Conservation (phyloP, 2,797 vertebrate species). For the Sebastes ruberrimus region DNA sequence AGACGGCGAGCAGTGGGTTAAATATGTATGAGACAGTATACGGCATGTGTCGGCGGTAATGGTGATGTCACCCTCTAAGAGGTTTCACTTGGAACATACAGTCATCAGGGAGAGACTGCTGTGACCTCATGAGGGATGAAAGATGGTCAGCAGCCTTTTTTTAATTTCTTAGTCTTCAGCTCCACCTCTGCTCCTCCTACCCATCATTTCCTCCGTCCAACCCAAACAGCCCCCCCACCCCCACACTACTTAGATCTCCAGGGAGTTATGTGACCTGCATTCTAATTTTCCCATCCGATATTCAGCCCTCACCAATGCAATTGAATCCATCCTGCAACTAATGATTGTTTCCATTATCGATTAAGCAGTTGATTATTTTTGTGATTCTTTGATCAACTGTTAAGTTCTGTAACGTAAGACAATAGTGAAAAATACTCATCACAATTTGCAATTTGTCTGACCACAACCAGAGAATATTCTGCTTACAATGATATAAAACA, state of each 20-base stretch:
- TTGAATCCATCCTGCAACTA: slow-evolving; percentile 5
- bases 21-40: slow-evolving; percentile 32
- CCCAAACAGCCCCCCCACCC: not conserved
- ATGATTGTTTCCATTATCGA: not conserved
- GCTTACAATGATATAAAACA: not conserved
- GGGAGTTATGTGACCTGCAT: slow-evolving; percentile 38
- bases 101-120: slow-evolving; percentile 17
- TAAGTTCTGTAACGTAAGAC: not conserved
- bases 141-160: slow-evolving; percentile 1
- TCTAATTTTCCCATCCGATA: slow-evolving; percentile 23
- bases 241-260: not conserved
- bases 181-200: slow-evolving; percentile 36
- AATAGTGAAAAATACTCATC: not conserved
- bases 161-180: not conserved
- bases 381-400: not conserved
- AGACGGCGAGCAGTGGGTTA: not conserved
- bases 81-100: slow-evolving; percentile 21
- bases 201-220: not conserved
- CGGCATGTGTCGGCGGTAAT: not conserved
- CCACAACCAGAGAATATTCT: not conserved
- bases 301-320: slow-evolving; percentile 26
- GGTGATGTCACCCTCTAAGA: slow-evolving; percentile 56
- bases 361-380: not conserved
- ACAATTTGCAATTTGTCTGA: not conserved
- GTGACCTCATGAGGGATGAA: slow-evolving; percentile 44